Base-by-base conservation (phyloP, 2,113 vertebrate genomes). In the Sprattus sprattus region DNA sequence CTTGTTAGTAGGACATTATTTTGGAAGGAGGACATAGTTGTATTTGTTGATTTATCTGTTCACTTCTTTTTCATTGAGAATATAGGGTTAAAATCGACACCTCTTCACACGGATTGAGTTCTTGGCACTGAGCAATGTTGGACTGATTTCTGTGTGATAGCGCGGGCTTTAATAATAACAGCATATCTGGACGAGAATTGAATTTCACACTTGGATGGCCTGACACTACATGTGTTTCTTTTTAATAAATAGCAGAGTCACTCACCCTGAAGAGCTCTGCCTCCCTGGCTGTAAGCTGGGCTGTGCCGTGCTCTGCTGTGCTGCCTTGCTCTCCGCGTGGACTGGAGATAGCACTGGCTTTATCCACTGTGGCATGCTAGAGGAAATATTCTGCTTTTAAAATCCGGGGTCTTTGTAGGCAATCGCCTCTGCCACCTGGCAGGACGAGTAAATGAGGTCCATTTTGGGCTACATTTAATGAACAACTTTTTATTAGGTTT, bases 141-240 rank as follows among this genome's bases (percentile, higher is more conserved):
- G 89, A 91, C 92, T 54, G 91, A 86, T 90, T 92, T 87, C 82
- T 50, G 91, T 86, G 91, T 92, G 94, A 95, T 94, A 94, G 93
- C 90, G 92, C 88, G 4, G 57, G 91, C 92, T 94, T 94, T 94
- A 94, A 94, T 94, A 94, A 94, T 84, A 94, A 93, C 92, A 93
- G 90, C 57, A 92, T 94, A 93, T 92, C 90, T 89, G 92, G 93
- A 94, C 93, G 92, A 93, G 93, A 94, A 95, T 93, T 94, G 94
- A 95, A 95, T 95, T 94, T 94, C 94, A 95, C 94, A 94, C 94
- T 93, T 94, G 94, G 92, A 90, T 88, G 94, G 92, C 47, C 89
- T 87, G 87, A 91, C 92, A 91, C 92, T 93, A 93, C 94, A 94
- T 94, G 93, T 94, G 93, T 93, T 95, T 94, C 93, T 93, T 92